Evolutionary conservation across 2,797 vertebrate species (phyloP).

Genomic region (Pristis pectinata): DNA sequence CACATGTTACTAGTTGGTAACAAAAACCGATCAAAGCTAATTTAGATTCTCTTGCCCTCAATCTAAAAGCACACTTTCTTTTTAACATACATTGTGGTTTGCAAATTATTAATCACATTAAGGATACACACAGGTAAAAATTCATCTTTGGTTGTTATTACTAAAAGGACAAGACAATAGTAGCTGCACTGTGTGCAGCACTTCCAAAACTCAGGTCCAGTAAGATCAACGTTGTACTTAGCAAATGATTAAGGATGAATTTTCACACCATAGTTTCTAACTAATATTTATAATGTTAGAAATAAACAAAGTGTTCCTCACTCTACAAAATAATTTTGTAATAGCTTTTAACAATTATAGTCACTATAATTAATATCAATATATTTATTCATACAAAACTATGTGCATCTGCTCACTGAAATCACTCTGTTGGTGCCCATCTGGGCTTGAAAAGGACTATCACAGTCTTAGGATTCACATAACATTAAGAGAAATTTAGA

Average conservation of each 20-base stretch:
- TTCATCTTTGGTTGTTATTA: too few relatives aligned
- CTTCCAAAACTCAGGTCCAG: too few relatives aligned
- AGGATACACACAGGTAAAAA: not conserved
- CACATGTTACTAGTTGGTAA: not conserved
- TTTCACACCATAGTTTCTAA: not conserved
- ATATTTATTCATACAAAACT: not conserved
- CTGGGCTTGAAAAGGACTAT: not conserved
- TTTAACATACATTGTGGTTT: not conserved
- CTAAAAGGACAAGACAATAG: too few relatives aligned
- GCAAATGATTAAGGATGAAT: not conserved
- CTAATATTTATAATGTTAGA: not conserved
- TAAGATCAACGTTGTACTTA: not conserved
- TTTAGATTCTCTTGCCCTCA: not conserved
- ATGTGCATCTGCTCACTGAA: not conserved
- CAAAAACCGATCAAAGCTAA: not conserved
- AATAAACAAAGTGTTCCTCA: not conserved
- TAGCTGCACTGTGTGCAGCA: too few relatives aligned
- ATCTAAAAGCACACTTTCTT: not conserved
- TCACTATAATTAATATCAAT: not conserved
- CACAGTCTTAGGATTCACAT: not conserved
- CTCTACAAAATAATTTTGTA: not conserved
- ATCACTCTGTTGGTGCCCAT: not conserved
- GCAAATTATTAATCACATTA: not conserved
- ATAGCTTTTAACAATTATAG: not conserved
- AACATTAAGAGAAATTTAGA: not conserved